Evolutionary conservation across 2,113 vertebrate genomes (phyloP), one percentile per base, ranked within the genome.

Genomic region (Chauna torquata): DNA sequence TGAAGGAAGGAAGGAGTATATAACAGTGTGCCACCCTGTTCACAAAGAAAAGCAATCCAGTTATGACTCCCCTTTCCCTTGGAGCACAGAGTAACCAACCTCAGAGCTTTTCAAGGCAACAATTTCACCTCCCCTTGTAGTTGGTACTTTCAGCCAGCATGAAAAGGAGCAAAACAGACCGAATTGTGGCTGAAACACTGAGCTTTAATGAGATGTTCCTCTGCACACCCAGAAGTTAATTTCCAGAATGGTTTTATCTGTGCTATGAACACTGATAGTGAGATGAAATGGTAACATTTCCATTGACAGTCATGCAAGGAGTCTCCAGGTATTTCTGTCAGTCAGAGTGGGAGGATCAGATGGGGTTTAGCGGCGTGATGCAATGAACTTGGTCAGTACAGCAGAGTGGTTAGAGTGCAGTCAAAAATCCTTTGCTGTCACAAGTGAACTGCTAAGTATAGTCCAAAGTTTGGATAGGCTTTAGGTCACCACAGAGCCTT

Each of bases 271-370:
- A 45, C 72, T 57, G 88, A 86, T 96, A 94, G 94, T 86, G 92
- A 88, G 91, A 94, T 95, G 82, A 86, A 90, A 89, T 55, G 64
- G 58, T 95, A 90, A 64, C 49, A 38, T 94, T 96, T 80, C 88
- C 84, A 82, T 45, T 86, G 82, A 91, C 65, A 76, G 92, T n/a
- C 76, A 68, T 3, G 1, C 71, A 88, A 78, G 83, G 85, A 95
- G 91, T 94, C 82, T 96, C 88, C 93, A 97, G 93, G 96, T 97
- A 96, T 93, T 95, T 95, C 96, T 94, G 78, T 91, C 85, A 86
- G 62, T 81, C 82, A 38, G 88, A 94, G 89, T 88, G 80, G 92
- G 90, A 90, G 90, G 92, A 97, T 96, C 82, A 92, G 82, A 87
- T 90, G 52, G 78, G 42, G 17, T 83, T 95, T 92, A 94, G 86